Base-by-base conservation (phyloP, 2,797 vertebrate species). In the Distichodus sexfasciatus region DNA sequence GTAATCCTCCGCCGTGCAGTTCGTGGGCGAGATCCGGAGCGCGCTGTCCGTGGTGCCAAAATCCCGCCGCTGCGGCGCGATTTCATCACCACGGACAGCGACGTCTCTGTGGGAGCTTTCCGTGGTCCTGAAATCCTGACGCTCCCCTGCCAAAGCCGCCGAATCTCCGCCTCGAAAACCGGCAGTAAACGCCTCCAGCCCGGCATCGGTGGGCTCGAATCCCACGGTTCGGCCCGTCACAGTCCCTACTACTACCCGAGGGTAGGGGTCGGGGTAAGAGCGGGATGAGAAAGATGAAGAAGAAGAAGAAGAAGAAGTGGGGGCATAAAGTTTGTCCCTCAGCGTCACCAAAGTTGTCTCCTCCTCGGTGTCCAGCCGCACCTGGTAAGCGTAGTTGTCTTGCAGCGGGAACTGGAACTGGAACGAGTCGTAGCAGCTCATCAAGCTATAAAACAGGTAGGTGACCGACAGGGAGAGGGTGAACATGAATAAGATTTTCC, bases 401-500 rank as follows among this genome's bases (percentile, higher is more conserved):
- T 91, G 91, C 85, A 92, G 79, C 0, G 94, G 95, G 82, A 94
- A 93, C 82, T 91, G 95, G 86, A 94, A 85, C 50, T 53, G 50
- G n/a, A n/a, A n/a, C 61, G 93, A 92, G 85, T 87, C 93, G 87
- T 95, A 92, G 85, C 95, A 94, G 89, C 93, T 95, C 92, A 96
- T 92, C 85, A 97, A 90, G 87, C 93, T 96, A 81, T 98, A 97
- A 90, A 95, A 96, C 88, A 94, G 87, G 91, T 96, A 98, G 84
- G 96, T 97, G 88, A 97, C 93, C 72, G 95, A 96, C 79, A 98
- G 92, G 74, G 95, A 97, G 81, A 98, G 89, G 87, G 94, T 95
- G 91, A 96, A 96, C 93, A 96, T 94, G 87, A 96, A 96, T 80
- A 97, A 90, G 80, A 96, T 94, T 88, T 94, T 95, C 85, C 95